Base-by-base conservation (phyloP, 2,113 vertebrate species). In the Periophthalmodon schlosseri region DNA sequence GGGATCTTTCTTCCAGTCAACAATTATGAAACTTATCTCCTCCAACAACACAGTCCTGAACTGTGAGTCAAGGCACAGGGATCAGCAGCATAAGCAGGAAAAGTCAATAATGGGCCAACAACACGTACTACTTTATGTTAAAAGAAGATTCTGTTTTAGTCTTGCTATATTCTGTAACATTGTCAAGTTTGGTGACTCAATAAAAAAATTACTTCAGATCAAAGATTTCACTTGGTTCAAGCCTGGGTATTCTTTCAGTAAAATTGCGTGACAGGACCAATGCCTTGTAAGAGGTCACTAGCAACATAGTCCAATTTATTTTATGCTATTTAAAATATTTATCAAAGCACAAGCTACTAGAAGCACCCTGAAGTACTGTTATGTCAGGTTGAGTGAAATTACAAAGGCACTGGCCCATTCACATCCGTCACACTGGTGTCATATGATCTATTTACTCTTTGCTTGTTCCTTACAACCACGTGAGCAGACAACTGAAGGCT, bases 361-460 rank as follows among this genome's bases (percentile, higher is more conserved):
- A 23, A 28, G 21, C 21, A 24, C 21, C 20, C 16, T 52, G 6
- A 54, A 54, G 4, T 2, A 54, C 18, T 23, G 23, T 12, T 58
- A 58, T 63, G 60, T 63, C 13, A 16, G 28, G 14, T 18, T 16
- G 15, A 15, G 58, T 58, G 12, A 18, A 63, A 16, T 36, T 63
- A 20, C 14, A 18, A 63, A 63, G 16, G 61, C 61, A 21, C 49
- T 49, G 58, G 47, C 44, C 24, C 72, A 81, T 78, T 81, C 63
- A 73, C n/a, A 72, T 70, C 50, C 46, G 36, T 67, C 23, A 72
- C 61, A 46, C 52, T 64, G 49, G 24, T 70, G 57, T 69, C 52
- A 46, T 75, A 77, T 75, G 66, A 77, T 73, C 74, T 67, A 67
- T 50, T 79, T 56, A 76, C 68, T 78, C 70, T 74, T 60, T 70